phyloP scores from a whole-genome alignment of 37 sponge, comb jelly and placozoan genomes.

The Oopsacas minuta region DNA sequence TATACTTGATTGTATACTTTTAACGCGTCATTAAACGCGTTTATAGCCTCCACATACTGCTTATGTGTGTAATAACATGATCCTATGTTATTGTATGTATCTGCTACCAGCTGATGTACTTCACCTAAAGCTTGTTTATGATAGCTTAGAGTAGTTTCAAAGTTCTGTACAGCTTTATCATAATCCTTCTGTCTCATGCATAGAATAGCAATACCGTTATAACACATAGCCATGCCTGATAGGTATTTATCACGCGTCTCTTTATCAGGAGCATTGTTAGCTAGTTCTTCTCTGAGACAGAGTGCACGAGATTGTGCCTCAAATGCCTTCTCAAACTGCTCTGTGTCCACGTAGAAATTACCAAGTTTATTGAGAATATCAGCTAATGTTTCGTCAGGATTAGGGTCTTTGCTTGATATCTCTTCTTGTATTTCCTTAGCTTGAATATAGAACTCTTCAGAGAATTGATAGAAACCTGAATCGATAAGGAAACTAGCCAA shows the following conservation, averaged over 20 bases:
- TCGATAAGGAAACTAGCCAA: slow-evolving; percentile 6
- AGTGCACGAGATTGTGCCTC: neutral
- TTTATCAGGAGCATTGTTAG: neutral
- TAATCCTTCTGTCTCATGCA: neutral
- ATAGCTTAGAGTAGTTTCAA: neutral
- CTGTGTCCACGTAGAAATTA: neutral
- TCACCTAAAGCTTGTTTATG: neutral
- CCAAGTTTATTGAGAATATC: neutral
- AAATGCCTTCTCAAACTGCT: slow-evolving; percentile 11
- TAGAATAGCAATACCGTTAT: neutral
- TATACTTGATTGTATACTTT: neutral
- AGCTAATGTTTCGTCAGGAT: neutral
- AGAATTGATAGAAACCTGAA: neutral
- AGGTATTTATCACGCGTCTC: neutral
- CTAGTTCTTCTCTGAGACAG: neutral
- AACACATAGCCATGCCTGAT: slow-evolving; percentile 8
- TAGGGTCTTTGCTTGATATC: neutral
- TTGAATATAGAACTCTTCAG: slow-evolving; percentile 17
- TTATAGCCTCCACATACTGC: neutral
- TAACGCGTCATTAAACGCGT: neutral
- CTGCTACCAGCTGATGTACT: neutral
- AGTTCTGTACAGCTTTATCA: neutral
- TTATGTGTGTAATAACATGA: neutral
- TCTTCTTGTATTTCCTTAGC: slow-evolving; percentile 16
- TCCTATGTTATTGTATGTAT: neutral